Percentiles rank a stretch among this genome's conserved stretches.
Evolutionary conservation across 2,797 vertebrate genomes (phyloP).

Genomic region (Oceanodroma leucorhoa): DNA sequence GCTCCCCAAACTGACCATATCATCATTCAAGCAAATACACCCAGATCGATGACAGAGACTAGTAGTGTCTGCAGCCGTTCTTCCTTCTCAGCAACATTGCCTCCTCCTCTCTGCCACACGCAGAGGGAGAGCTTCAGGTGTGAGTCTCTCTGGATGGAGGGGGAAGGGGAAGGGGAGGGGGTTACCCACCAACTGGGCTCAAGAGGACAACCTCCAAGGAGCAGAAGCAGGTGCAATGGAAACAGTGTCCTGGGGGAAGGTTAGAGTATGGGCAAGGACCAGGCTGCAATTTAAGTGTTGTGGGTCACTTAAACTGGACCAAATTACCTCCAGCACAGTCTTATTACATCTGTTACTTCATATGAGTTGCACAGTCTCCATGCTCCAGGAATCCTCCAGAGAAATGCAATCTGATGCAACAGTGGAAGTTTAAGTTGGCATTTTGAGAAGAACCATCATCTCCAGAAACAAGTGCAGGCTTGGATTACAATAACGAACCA

Average conservation of each 20-base stretch:
- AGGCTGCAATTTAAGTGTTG: not conserved
- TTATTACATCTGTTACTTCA: not conserved
- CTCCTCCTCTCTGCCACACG: not conserved
- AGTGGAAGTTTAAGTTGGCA: not conserved
- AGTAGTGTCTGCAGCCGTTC: not conserved
- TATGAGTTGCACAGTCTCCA: not conserved
- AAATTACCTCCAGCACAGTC: not conserved
- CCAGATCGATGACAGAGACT: not conserved
- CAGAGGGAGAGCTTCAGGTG: not conserved
- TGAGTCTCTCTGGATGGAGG: not conserved
- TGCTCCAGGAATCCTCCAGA: not conserved
- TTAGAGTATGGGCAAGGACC: not conserved
- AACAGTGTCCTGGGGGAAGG: not conserved
- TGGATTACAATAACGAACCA: not conserved
- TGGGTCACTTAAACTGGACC: not conserved
- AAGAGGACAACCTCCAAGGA: not conserved
- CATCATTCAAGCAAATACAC: not conserved
- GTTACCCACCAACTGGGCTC: not conserved
- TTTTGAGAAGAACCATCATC: not conserved
- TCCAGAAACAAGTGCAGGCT: not conserved
- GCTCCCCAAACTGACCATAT: not conserved
- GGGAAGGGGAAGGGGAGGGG: not conserved
- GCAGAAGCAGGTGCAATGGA: not conserved
- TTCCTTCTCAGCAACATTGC: not conserved
- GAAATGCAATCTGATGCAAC: not conserved